These are phyloP conservation scores for Yponomeuta evonymella DNA, from an alignment of 2,888 invertebrate genomes.

Conservation along the genomic window DNA sequence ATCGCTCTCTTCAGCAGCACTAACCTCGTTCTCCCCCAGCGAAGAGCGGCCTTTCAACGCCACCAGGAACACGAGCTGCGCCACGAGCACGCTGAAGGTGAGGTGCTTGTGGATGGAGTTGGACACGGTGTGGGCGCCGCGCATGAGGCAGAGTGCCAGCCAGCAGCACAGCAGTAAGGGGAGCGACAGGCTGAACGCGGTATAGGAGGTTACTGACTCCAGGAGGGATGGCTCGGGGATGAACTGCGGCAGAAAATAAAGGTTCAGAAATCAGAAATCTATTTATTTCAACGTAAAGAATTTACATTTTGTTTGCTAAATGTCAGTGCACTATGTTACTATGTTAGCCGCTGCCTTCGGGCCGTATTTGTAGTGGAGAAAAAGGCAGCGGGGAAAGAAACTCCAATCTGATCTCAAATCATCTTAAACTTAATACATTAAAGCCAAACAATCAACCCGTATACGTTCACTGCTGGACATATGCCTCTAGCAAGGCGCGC, in stretches of 20 bases:
- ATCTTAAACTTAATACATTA: no score
- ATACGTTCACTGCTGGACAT: no score
- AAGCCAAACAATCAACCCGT: no score
- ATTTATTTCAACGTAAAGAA: no score
- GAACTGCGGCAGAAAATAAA: constrained; percentile 63
- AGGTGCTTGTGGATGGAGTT: constrained; percentile 96
- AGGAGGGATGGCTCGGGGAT: constrained; percentile 91
- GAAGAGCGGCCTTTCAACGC: constrained; percentile 89
- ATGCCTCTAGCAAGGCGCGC: no score
- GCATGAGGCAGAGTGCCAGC: constrained; percentile 86
- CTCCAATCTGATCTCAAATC: no score
- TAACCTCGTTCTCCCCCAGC: constrained; percentile 89
- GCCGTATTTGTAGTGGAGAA: no score
- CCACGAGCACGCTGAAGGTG: constrained; percentile 91
- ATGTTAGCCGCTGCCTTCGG: no score
- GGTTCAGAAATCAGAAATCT: no score
- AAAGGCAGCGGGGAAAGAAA: no score
- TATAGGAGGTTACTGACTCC: constrained; percentile 90
- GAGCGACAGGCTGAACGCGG: constrained; percentile 84
- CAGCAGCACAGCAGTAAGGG: constrained; percentile 87
- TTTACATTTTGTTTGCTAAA: no score
- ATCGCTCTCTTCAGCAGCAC: constrained; percentile 22
- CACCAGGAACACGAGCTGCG: constrained; percentile 89
- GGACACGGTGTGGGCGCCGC: constrained; percentile 89
- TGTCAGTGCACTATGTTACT: no score